Base-by-base conservation (phyloP, 2,797 vertebrate species). In the Hapalemur alaotrensis region DNA sequence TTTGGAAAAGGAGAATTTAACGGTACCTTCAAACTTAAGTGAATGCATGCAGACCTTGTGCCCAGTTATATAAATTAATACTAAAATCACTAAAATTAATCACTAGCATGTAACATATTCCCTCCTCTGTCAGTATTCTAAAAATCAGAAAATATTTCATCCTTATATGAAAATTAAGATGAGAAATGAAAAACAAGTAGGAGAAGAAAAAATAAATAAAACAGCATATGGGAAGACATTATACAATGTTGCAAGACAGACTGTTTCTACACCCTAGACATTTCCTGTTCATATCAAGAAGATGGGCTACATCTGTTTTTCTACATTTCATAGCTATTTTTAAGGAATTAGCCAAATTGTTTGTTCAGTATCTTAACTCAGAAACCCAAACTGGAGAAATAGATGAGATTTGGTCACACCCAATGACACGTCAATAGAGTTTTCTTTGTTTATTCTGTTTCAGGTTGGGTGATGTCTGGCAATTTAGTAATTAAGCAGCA, bases 401-500 rank as follows among this genome's bases (percentile, higher is more conserved):
- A 76, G 57, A 76, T 57, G 43, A 14, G 63, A 96, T 90, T 96
- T 92, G 52, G n/a, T 90, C 59, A 87, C 0, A 20, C 3, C 46
- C 59, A 85, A 17, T 72, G 41, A 91, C 48, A 73, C 89, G 61
- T 89, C 54, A 82, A 59, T 4, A 52, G 25, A 86, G 73, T 79
- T 54, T 87, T 12, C 32, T 78, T 35, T 94, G n/a, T 69, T 52
- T 75, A 92, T 92, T 87, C 84, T 90, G 35, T 83, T 90, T 96
- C 70, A 80, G n/a, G 30, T 90, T 97, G 52, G 52, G 30, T 59
- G 50, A 85, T 85, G 48, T 52, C 69, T 89, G 59, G 38, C 65
- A 96, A 88, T 93, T 94, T 95, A 87, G 38, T 67, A 92, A 97
- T 96, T 87, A 91, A 94, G 67, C 22, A 94, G 20, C 30, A 95